Percentiles rank a stretch among this genome's conserved stretches.
These are phyloP conservation scores for Phocoena sinus DNA, from an alignment of 2,113 vertebrate species.

Conservation along the genomic window DNA sequence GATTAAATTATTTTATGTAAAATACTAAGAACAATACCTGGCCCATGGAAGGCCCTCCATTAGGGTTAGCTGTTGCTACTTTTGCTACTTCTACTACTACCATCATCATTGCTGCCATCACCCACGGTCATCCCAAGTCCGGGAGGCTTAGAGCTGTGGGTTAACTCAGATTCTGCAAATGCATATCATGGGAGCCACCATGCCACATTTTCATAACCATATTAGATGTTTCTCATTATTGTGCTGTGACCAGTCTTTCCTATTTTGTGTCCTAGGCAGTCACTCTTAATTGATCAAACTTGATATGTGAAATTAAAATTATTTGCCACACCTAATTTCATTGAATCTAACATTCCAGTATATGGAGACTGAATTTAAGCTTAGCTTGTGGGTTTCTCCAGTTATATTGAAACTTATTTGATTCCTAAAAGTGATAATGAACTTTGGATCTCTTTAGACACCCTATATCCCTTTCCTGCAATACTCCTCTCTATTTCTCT, in stretches of 20 bases:
- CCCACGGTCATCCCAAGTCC: not conserved
- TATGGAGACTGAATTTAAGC: not conserved
- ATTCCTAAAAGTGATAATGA: not conserved
- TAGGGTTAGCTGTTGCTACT: not conserved
- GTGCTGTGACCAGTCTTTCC: not conserved
- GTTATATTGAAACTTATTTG: not conserved
- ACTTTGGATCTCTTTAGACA: not conserved
- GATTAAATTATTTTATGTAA: not conserved
- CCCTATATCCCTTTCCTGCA: not conserved
- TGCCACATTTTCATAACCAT: not conserved
- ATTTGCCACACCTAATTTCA: not conserved
- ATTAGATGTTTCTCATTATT: not conserved
- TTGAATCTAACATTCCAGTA: not conserved
- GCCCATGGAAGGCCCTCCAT: not conserved
- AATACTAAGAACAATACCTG: not conserved
- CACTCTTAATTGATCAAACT: not conserved
- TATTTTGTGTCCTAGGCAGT: not conserved
- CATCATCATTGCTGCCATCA: too few species aligned
- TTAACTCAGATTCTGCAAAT: not conserved
- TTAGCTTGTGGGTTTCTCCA: not conserved
- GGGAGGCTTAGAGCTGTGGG: not conserved
- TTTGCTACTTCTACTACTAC: not conserved
- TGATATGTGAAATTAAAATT: conserved; percentile 15
- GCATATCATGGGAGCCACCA: too few species aligned
- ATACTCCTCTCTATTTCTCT: not conserved